These are phyloP conservation scores for Mormyrops boulengeri DNA, from an alignment of 2,797 vertebrate genomes.

Conservation along the genomic window DNA sequence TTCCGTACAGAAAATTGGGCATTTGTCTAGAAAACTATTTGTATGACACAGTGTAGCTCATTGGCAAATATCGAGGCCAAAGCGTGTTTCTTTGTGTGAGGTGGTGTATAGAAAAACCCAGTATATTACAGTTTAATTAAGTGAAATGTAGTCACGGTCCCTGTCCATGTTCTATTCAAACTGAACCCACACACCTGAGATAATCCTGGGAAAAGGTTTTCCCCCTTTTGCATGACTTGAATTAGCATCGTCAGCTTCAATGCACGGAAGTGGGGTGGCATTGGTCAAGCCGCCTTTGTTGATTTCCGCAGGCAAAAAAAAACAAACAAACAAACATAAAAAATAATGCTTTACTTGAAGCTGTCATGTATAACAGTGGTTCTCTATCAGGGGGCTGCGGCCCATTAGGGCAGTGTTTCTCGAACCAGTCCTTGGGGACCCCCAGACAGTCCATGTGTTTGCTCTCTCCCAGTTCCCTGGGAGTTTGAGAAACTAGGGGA, in stretches of 20 bases:
- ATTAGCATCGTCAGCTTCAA: not conserved
- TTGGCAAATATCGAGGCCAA: not conserved
- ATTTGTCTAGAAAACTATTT: not conserved
- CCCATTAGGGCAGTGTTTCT: not conserved
- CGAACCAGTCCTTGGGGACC: not conserved
- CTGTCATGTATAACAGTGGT: not conserved
- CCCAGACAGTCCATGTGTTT: not conserved
- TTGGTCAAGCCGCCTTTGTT: rapidly evolving
- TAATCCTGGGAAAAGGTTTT: not conserved
- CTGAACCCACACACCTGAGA: not conserved
- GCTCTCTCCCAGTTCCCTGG: not conserved
- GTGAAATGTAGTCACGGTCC: not conserved
- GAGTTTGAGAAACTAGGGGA: not conserved
- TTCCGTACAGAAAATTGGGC: not conserved
- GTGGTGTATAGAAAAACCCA: not conserved
- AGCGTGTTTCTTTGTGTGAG: not conserved
- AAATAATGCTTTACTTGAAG: not conserved
- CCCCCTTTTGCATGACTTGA: not conserved
- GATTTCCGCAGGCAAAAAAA: not conserved
- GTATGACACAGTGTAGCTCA: not conserved
- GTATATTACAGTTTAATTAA: not conserved
- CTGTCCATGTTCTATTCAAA: not conserved
- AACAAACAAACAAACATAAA: not conserved
- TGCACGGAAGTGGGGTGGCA: not conserved
- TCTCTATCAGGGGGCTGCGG: not conserved